Evolutionary conservation across 2,888 invertebrate species (phyloP).

Genomic region (Protodeltote pygarga): DNA sequence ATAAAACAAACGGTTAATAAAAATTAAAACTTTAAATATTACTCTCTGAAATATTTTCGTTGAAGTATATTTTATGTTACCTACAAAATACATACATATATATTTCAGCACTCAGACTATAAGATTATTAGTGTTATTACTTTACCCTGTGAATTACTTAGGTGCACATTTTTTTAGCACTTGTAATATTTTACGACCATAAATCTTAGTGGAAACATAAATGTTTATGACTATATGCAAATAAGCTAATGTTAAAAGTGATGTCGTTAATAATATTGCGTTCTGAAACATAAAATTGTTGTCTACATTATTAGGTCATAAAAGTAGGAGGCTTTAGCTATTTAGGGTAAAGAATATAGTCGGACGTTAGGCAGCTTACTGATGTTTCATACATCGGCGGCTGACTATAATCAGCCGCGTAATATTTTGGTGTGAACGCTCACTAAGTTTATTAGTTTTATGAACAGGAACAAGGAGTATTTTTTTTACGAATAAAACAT

Average conservation of each 20-base stretch:
- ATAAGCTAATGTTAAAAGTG: slow-evolving; percentile 37
- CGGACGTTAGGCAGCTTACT: too few species aligned
- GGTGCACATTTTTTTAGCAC: slow-evolving; percentile 39
- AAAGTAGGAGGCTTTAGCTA: background rate
- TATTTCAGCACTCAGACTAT: slow-evolving; percentile 14
- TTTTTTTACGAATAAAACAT: too few species aligned
- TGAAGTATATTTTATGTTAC: background rate
- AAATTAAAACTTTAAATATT: too few species aligned
- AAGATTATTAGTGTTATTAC: too few species aligned
- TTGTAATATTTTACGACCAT: slow-evolving; percentile 45
- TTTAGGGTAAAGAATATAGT: too few species aligned
- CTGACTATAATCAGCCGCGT: too few species aligned
- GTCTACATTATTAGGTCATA: slow-evolving; percentile 12
- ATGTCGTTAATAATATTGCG: slow-evolving; percentile 34
- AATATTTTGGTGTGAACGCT: too few species aligned
- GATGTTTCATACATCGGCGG: too few species aligned
- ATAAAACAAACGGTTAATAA: too few species aligned
- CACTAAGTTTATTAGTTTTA: too few species aligned
- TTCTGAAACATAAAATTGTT: slow-evolving; percentile 18
- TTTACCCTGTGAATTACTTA: slow-evolving; percentile 29
- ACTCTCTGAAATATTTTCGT: too few species aligned
- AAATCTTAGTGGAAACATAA: slow-evolving; percentile 41
- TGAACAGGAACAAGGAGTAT: too few species aligned
- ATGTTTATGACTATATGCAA: slow-evolving; percentile 46
- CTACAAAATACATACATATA: slow-evolving; percentile 8